Percentiles rank a stretch among this genome's conserved stretches.
phyloP scores from a whole-genome alignment of 1,140 invertebrate genomes.

The Cydia pomonella region DNA sequence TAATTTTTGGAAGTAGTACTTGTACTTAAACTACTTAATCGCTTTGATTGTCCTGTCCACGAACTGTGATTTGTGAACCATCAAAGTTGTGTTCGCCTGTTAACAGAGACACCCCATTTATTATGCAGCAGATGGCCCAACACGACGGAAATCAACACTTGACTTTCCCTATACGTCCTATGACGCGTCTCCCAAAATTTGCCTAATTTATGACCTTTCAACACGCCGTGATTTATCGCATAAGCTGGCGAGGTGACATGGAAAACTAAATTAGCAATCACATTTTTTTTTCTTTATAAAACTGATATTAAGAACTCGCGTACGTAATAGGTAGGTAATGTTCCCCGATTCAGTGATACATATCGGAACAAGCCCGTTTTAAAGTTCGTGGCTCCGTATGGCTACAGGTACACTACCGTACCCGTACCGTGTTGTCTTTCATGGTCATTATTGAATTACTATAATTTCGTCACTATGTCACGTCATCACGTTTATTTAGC shows the following conservation, averaged over 20 bases:
- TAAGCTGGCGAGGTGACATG: not conserved
- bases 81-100: not conserved
- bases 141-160: not conserved
- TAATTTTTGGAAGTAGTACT: too few relatives aligned
- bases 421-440: too few relatives aligned
- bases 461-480: too few relatives aligned
- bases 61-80: slow-evolving; percentile 1
- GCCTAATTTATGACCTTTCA: slow-evolving; percentile 9
- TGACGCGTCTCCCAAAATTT: not conserved
- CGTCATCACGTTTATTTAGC: too few relatives aligned
- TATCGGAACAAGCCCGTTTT: too few relatives aligned
- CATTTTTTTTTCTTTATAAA: not conserved
- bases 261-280: not conserved
- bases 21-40: not conserved
- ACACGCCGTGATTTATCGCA: not conserved
- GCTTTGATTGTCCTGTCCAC: not conserved
- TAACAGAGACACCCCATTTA: not conserved
- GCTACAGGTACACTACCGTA: too few relatives aligned
- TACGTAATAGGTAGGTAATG: too few relatives aligned
- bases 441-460: too few relatives aligned
- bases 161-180: not conserved
- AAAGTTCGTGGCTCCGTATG: too few relatives aligned
- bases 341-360: too few relatives aligned
- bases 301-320: too few relatives aligned
- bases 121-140: slow-evolving; percentile 5